phyloP scores from a whole-genome alignment of 2,888 invertebrate species.

The Cephus runcator region DNA sequence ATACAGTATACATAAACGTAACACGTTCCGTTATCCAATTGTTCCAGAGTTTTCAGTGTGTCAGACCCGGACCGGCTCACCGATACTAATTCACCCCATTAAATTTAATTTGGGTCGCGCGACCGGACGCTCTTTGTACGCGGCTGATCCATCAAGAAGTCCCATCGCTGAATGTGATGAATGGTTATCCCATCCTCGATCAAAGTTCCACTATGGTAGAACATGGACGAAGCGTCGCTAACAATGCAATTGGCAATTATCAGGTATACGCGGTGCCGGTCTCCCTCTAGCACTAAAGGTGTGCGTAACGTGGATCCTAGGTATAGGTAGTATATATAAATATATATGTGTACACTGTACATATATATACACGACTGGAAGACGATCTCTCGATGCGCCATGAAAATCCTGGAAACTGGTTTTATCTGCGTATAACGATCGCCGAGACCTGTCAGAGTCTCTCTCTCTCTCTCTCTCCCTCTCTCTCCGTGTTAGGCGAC shows the following conservation, averaged over 20 bases:
- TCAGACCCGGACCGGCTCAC: constrained; percentile 24
- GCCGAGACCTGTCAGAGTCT: not conserved
- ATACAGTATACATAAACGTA: not conserved
- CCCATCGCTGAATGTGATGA: not conserved
- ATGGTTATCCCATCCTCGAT: not conserved
- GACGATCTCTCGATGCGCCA: not conserved
- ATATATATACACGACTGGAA: not conserved
- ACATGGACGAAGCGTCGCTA: not conserved
- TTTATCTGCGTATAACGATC: not conserved
- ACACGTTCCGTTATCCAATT: not conserved
- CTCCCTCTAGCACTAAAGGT: not conserved
- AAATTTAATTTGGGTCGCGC: constrained; percentile 56
- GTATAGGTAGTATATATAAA: not conserved
- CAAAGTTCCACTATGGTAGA: not conserved
- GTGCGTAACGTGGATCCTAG: not conserved
- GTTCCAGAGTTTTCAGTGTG: constrained; percentile 19
- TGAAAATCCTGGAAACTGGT: not conserved
- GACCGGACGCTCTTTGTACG: constrained; percentile 4
- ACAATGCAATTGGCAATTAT: not conserved
- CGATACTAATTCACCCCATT: constrained; percentile 59
- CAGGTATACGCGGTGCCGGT: not conserved
- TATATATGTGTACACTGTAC: not conserved
- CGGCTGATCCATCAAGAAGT: not conserved
- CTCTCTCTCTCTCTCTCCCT: no score
- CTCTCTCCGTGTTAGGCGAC: not conserved